Evolutionary conservation across 2,113 vertebrate genomes (phyloP).

Genomic region (Phocoena phocoena): DNA sequence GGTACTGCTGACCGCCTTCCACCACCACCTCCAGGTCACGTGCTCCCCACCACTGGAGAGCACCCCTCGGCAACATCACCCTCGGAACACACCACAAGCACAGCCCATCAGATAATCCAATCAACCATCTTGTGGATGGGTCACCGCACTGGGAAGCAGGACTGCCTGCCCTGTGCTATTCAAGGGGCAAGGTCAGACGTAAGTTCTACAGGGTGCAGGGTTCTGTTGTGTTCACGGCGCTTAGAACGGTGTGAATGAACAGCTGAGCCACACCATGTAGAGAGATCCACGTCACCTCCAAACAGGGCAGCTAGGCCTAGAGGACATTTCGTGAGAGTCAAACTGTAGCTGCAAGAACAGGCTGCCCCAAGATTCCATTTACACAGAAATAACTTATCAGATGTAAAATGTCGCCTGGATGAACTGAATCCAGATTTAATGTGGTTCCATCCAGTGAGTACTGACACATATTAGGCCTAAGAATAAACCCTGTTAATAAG

Average conservation of each 20-base stretch:
- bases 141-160: too few species aligned
- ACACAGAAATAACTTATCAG: neutral
- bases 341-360: neutral
- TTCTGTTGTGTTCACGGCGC: neutral
- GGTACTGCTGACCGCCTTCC: neutral
- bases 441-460: neutral
- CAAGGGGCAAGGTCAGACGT: neutral
- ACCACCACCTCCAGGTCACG: rapidly evolving
- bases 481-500: neutral
- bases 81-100: rapidly evolving
- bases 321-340: neutral
- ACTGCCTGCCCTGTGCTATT: rapidly evolving
- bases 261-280: rapidly evolving
- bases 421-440: neutral
- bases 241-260: neutral
- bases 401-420: neutral
- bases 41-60: too few species aligned
- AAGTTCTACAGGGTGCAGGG: rapidly evolving
- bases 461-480: neutral
- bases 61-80: rapidly evolving
- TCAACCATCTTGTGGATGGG: rapidly evolving
- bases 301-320: neutral
- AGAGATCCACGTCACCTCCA: too few species aligned
- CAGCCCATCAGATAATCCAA: rapidly evolving
- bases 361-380: neutral